Evolutionary conservation across 2,113 vertebrate species (phyloP).

Genomic region (Vombatus ursinus): DNA sequence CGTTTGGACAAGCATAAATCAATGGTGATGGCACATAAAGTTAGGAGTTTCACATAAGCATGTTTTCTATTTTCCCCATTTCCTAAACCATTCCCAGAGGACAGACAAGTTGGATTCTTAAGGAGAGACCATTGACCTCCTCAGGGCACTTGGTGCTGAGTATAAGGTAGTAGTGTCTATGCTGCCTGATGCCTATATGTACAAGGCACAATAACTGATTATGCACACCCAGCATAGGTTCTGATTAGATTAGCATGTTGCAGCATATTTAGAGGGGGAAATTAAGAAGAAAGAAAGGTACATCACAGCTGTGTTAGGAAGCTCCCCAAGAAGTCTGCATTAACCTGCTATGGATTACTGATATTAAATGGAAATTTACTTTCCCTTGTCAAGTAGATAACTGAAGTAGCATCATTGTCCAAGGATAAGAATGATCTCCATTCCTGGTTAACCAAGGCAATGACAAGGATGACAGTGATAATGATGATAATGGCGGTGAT

Average conservation of each 20-base stretch:
- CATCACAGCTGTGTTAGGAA: not conserved
- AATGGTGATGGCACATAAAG: not conserved
- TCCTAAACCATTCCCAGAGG: not conserved
- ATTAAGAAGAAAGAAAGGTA: not conserved
- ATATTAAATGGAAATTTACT: not conserved
- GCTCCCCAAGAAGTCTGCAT: not conserved
- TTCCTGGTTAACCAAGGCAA: not conserved
- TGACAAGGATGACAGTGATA: not conserved
- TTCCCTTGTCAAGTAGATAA: not conserved
- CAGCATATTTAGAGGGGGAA: not conserved
- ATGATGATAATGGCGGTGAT: not conserved
- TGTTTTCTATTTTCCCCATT: not conserved
- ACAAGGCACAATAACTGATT: too few species aligned
- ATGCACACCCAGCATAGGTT: not conserved
- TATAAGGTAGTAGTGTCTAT: too few species aligned
- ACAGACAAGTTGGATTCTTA: not conserved
- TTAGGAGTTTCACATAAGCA: not conserved
- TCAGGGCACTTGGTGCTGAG: not conserved
- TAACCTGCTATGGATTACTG: not conserved
- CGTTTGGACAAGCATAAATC: not conserved
- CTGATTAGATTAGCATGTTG: not conserved
- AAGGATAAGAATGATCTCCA: not conserved
- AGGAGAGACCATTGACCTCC: not conserved
- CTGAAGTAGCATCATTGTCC: not conserved
- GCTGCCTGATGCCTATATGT: too few species aligned